Percentiles rank a stretch among this genome's conserved stretches.
Conservation (phyloP, 2,888 invertebrate genomes). For the Clusia tigrina region DNA sequence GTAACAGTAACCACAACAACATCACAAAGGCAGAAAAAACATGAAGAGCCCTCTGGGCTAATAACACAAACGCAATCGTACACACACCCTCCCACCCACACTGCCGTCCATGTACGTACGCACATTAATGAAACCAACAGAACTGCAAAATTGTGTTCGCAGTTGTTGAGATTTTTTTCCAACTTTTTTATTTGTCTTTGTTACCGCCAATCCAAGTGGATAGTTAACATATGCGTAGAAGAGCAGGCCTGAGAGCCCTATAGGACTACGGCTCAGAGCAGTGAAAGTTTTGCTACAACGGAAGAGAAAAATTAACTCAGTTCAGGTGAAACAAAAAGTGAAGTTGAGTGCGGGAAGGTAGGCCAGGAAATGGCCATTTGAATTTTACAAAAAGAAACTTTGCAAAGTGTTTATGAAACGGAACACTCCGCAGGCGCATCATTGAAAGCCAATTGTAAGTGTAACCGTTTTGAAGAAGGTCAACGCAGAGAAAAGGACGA, state of each 20-base stretch:
- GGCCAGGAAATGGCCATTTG: not conserved
- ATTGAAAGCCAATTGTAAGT: too few species aligned
- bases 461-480: too few species aligned
- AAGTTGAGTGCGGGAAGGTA: not conserved
- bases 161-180: conserved; percentile 7
- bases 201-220: too few species aligned
- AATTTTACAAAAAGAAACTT: too few species aligned
- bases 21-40: too few species aligned
- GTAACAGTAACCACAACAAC: conserved; percentile 12
- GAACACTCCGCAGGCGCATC: too few species aligned
- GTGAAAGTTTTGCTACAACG: conserved; percentile 35
- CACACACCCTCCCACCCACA: conserved; percentile 28
- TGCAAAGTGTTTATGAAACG: too few species aligned
- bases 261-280: not conserved
- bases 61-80: conserved; percentile 56
- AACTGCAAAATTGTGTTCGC: not conserved
- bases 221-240: too few species aligned
- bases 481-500: too few species aligned
- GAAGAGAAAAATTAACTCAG: conserved; percentile 53
- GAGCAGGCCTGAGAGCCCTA: too few species aligned
- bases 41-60: conserved; percentile 50
- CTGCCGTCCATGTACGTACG: not conserved
- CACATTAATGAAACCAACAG: not conserved
- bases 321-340: conserved; percentile 10
- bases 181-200: not conserved